phyloP scores from a whole-genome alignment of 2,797 vertebrate genomes.

The Darevskia nairensis region DNA sequence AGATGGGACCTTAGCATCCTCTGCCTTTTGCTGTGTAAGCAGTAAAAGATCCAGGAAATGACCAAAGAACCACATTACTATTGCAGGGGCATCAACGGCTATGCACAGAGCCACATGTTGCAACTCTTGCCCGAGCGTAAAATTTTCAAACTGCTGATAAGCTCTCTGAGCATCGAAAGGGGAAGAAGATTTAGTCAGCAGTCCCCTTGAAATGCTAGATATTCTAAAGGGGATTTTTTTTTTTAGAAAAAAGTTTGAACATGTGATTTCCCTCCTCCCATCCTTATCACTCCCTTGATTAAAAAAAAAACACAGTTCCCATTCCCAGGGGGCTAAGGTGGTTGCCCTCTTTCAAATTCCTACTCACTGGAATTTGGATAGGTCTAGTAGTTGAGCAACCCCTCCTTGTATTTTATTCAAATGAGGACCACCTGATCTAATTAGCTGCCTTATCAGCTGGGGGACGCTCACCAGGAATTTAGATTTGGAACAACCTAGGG shows the following conservation, averaged over 20 bases:
- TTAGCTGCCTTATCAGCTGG: too few relatives aligned
- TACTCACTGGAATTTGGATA: too few relatives aligned
- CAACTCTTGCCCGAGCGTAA: neutral
- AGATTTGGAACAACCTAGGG: too few relatives aligned
- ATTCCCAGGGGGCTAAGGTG: too few relatives aligned
- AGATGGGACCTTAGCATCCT: neutral
- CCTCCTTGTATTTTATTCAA: too few relatives aligned
- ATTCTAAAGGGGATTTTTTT: neutral
- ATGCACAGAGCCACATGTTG: neutral
- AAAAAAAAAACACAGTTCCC: too few relatives aligned
- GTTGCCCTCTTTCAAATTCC: too few relatives aligned
- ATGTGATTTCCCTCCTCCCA: neutral
- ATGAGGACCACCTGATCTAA: too few relatives aligned
- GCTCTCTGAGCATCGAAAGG: neutral
- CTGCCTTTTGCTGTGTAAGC: neutral
- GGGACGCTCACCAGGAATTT: too few relatives aligned
- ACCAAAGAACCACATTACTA: neutral
- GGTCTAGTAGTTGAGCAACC: too few relatives aligned
- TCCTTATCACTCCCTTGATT: too few relatives aligned
- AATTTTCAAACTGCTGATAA: neutral
- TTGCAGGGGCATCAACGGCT: neutral
- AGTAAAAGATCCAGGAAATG: neutral
- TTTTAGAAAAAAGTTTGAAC: too few relatives aligned
- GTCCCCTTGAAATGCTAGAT: neutral
- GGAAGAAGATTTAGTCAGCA: neutral